Evolutionary conservation across 2,797 vertebrate species (phyloP).

Genomic region (Girardinus metallicus): DNA sequence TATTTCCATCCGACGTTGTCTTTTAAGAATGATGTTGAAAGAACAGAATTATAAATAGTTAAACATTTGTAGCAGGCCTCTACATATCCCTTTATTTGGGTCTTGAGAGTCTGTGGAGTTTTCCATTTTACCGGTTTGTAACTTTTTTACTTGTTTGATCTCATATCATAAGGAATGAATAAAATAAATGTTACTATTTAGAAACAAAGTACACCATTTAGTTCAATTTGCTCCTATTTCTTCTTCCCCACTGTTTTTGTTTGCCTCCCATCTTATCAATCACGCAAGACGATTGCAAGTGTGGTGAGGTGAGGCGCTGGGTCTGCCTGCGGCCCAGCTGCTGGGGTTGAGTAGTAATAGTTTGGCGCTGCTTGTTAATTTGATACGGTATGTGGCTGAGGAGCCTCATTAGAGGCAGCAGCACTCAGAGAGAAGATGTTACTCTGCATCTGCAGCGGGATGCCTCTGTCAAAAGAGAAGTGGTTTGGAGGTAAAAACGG

Average conservation of each 20-base stretch:
- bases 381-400: constrained; percentile 68
- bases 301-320: constrained; percentile 44
- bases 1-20: constrained; percentile 15
- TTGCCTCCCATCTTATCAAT: constrained; percentile 72
- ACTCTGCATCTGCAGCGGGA: constrained; percentile 60
- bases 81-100: constrained; percentile 3
- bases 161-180: neutral
- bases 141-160: constrained; percentile 30
- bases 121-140: constrained; percentile 40
- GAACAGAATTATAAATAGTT: constrained; percentile 4
- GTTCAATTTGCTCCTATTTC: neutral
- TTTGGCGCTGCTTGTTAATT: constrained; percentile 76
- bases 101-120: constrained; percentile 28
- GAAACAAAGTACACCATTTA: neutral
- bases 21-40: constrained; percentile 20
- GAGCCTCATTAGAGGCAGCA: constrained; percentile 69
- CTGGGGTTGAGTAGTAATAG: constrained; percentile 67
- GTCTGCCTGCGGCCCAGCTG: constrained; percentile 53
- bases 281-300: constrained; percentile 45
- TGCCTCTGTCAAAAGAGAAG: constrained; percentile 48
- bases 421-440: constrained; percentile 40
- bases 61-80: constrained; percentile 10
- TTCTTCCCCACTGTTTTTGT: constrained; percentile 38
- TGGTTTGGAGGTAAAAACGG: constrained; percentile 34
- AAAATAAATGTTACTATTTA: neutral